Evolutionary conservation across 2,113 vertebrate species (phyloP).

Genomic region (Clarias macrocephalus): DNA sequence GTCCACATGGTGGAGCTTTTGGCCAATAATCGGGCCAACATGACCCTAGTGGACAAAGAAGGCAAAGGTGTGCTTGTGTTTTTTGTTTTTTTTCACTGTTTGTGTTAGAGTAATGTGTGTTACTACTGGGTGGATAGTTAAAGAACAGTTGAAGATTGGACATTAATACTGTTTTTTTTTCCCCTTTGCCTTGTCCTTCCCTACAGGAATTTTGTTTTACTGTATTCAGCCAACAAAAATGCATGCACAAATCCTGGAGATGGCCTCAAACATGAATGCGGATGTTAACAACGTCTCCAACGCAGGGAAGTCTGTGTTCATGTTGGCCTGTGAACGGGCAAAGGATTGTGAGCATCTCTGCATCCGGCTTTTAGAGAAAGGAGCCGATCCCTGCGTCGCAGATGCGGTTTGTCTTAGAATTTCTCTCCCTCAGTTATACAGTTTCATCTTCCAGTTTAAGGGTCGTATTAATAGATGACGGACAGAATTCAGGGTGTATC

Average conservation of each 20-base stretch:
- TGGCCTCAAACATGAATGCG: slow-evolving; percentile 73
- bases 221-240: slow-evolving; percentile 76
- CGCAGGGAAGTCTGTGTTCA: slow-evolving; percentile 74
- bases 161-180: not conserved
- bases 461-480: not conserved
- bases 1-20: slow-evolving; percentile 73
- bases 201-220: slow-evolving; percentile 81
- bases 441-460: not conserved
- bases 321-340: slow-evolving; percentile 77
- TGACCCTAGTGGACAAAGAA: slow-evolving; percentile 76
- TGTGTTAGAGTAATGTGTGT: not conserved
- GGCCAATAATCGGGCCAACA: slow-evolving; percentile 71
- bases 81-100: not conserved
- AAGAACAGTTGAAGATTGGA: not conserved
- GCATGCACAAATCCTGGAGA: slow-evolving; percentile 71
- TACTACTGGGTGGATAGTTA: not conserved
- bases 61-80: slow-evolving; percentile 73
- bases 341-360: slow-evolving; percentile 71
- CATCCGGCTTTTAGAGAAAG: slow-evolving; percentile 76
- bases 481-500: not conserved
- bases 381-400: slow-evolving; percentile 74
- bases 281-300: slow-evolving; percentile 76
- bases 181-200: not conserved
- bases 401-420: slow-evolving; percentile 55
- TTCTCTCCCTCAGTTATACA: not conserved